These are phyloP conservation scores for Aurelia aurita DNA, from an alignment of 30 jellyfish, hydroid and myxozoan genomes.

Conservation along the genomic window DNA sequence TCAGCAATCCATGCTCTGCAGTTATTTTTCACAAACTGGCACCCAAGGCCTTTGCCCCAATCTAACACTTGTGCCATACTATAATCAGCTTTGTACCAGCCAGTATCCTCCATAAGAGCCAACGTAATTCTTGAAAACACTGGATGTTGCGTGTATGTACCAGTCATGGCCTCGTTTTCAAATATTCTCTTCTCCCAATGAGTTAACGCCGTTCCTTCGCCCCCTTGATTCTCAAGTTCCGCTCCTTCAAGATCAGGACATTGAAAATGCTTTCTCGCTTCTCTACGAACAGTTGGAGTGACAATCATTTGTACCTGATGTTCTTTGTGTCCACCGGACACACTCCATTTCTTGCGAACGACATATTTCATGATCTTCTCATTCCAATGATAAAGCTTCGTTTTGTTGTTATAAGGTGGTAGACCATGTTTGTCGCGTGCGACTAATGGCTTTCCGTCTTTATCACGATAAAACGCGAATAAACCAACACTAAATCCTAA, in stretches of 20 bases:
- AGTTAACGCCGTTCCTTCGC: conserved; percentile 94
- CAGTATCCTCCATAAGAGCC: conserved; percentile 97
- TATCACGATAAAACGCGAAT: conserved; percentile 87
- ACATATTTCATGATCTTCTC: conserved; percentile 67
- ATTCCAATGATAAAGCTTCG: conserved; percentile 84
- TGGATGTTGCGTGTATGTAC: conserved; percentile 96
- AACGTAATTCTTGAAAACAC: conserved; percentile 86
- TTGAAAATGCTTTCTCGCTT: conserved; percentile 81
- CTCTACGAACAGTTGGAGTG: conserved; percentile 88
- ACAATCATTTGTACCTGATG: conserved; percentile 91
- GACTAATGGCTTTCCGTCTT: conserved; percentile 81
- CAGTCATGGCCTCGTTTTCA: conserved; percentile 97
- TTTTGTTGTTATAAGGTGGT: conserved; percentile 75
- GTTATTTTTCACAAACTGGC: conserved; percentile 88
- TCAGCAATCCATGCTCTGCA: conserved; percentile 98
- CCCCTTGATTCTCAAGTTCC: conserved; percentile 95
- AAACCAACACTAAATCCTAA: conserved; percentile 95
- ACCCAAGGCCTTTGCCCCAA: conserved; percentile 93
- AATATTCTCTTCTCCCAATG: conserved; percentile 96
- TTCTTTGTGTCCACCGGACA: conserved; percentile 88
- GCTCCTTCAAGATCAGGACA: conserved; percentile 94
- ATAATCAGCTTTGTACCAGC: conserved; percentile 94
- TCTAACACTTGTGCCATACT: conserved; percentile 91
- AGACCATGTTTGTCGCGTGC: conserved; percentile 84
- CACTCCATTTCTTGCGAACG: conserved; percentile 83